A percentile compares a stretch with the other conserved stretches of the same genome.
phyloP scores from a whole-genome alignment of 2,797 vertebrate species.

The Anas bahamensis region DNA sequence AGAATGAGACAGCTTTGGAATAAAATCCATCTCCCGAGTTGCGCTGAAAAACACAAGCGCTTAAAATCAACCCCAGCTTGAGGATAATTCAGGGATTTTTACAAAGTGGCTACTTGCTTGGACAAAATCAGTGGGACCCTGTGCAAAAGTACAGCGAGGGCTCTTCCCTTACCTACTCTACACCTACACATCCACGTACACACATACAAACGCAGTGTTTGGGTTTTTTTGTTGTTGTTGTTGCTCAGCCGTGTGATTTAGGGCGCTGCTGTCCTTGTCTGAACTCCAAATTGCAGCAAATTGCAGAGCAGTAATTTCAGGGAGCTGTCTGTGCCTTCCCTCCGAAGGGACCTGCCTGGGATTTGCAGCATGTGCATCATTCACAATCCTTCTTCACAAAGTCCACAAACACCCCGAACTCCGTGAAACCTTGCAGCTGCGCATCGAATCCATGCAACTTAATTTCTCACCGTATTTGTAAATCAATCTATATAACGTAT shows the following conservation, averaged over 20 bases:
- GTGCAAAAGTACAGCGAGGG: not conserved
- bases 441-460: not conserved
- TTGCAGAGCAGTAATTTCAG: not conserved
- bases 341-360: not conserved
- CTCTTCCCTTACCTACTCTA: not conserved
- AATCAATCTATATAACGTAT: not conserved
- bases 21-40: slow-evolving; percentile 19
- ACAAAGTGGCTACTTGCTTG: not conserved
- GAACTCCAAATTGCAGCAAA: slow-evolving; percentile 4
- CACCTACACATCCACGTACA: not conserved
- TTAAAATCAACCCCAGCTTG: not conserved
- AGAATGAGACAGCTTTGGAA: not conserved
- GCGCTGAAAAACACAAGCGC: not conserved
- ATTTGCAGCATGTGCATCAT: not conserved
- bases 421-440: not conserved
- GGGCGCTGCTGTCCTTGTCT: not conserved
- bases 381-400: not conserved
- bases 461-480: not conserved
- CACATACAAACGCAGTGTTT: not conserved
- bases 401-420: not conserved
- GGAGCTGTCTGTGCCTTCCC: not conserved
- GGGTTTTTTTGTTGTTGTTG: not conserved
- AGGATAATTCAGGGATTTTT: not conserved
- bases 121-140: not conserved
- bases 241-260: not conserved